Percentiles rank a stretch among this genome's conserved stretches.
Evolutionary conservation across 2,888 invertebrate genomes (phyloP).

Genomic region (Coremacera marginata): DNA sequence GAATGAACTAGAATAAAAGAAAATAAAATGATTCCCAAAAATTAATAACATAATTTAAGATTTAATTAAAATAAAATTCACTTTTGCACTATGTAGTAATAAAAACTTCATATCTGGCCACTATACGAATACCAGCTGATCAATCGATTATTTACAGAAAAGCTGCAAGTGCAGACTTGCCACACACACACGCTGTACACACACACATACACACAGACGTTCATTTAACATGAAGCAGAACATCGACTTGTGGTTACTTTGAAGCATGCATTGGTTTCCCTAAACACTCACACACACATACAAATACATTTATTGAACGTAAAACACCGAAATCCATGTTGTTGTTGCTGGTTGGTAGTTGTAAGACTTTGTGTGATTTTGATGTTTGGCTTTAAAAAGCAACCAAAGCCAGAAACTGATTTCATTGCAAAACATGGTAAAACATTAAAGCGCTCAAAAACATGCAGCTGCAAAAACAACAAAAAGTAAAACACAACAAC

Average conservation of each 20-base stretch:
- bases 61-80: too few species aligned
- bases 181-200: not conserved
- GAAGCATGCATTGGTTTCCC: not conserved
- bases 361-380: conserved; percentile 24
- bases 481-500: not conserved
- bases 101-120: too few species aligned
- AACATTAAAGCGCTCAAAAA: not conserved
- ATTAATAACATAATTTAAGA: too few species aligned
- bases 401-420: conserved; percentile 6
- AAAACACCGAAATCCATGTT: not conserved
- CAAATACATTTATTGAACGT: not conserved
- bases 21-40: too few species aligned
- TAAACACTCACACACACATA: not conserved
- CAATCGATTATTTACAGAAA: too few species aligned
- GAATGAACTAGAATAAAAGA: too few species aligned
- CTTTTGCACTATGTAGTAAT: too few species aligned
- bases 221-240: too few species aligned
- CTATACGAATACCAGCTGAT: too few species aligned
- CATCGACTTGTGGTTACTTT: not conserved
- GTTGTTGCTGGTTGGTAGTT: not conserved
- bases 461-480: not conserved
- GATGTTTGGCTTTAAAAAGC: conserved; percentile 13
- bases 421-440: not conserved
- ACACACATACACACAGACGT: not conserved
- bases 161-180: too few species aligned